These are phyloP conservation scores for Zaprionus capensis DNA, from an alignment of 1,140 invertebrate genomes.

Conservation along the genomic window DNA sequence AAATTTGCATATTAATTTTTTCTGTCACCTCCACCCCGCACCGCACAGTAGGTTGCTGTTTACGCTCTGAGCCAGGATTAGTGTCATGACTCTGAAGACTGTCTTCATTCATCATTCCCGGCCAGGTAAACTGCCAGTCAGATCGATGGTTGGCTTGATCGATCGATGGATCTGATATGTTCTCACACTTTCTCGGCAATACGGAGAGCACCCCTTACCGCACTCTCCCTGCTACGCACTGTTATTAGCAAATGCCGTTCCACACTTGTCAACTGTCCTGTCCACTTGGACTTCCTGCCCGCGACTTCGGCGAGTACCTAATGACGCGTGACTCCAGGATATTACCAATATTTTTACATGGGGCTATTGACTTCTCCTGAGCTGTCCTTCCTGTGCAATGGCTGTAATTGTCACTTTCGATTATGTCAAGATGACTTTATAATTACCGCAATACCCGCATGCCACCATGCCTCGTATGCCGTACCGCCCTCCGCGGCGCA, in stretches of 20 bases:
- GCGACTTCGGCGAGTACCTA: constrained; percentile 41
- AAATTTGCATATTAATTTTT: constrained; percentile 77
- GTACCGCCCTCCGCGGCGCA: constrained; percentile 8
- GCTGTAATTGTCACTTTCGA: constrained; percentile 84
- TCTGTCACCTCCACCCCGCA: background rate
- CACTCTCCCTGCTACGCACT: background rate
- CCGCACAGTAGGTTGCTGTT: constrained; percentile 22
- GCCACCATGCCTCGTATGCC: background rate
- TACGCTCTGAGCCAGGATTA: constrained; percentile 55
- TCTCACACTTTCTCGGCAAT: constrained; percentile 21
- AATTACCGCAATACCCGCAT: constrained; percentile 62
- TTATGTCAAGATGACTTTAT: constrained; percentile 84
- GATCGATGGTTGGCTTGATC: constrained; percentile 55
- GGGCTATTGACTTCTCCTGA: constrained; percentile 54
- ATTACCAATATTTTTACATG: constrained; percentile 54
- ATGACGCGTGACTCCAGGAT: constrained; percentile 70
- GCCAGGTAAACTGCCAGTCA: background rate
- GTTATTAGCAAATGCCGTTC: constrained; percentile 17
- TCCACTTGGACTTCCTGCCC: background rate
- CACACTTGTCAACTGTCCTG: constrained; percentile 14
- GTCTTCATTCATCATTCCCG: constrained; percentile 64
- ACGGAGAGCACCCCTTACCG: background rate
- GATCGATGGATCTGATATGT: constrained; percentile 3
- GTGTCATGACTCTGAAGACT: constrained; percentile 53
- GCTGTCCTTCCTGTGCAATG: constrained; percentile 71